Base-by-base conservation (phyloP, 2,113 vertebrate species). In the Poeciliopsis occidentalis region DNA sequence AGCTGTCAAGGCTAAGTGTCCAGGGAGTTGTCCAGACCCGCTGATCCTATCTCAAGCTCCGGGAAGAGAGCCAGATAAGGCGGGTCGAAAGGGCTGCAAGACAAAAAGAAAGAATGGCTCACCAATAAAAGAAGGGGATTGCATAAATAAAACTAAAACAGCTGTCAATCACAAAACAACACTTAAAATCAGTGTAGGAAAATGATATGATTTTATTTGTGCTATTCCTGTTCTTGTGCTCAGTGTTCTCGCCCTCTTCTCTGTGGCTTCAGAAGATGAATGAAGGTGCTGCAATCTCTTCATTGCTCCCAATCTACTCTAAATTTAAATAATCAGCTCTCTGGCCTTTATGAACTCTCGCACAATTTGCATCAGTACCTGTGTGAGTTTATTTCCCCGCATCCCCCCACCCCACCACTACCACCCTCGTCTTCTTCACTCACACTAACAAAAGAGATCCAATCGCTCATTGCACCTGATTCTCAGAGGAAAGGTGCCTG, bases 1-100 rank as follows among this genome's bases (percentile, higher is more conserved):
- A 85, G 80, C 73, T 37, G 19, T 89, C 84, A 85, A 64, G 81
- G 76, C 69, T 71, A 85, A 80, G 47, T 70, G 86, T 51, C 78
- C 71, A 4, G 85, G 78, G 85, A 85, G 66, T 78, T 80, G 73
- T 87, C 79, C 79, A 31, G 63, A 60, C 47, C 79, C 68, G 32
- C 68, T 26, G 74, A 90, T 83, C 69, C 67, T 75, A 82, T 85
- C 71, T 4, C 15, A 0, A 37, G 54, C 84, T 75, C 75, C 19
- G 8, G 80, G 67, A 80, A 74, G 64, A 44, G 64, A 78, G 67
- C 4, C 67, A 60, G 74, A 85, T 82, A 76, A 84, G 69, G 78
- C 67, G 69, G 73, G 74, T 70, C 78, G 37, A 67, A 67, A 63
- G 69, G 60, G 75, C 68, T 68, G 73, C 66, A 51, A 83, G 72